These are phyloP conservation scores for Geodia barretti DNA, from an alignment of 37 sponge, comb jelly and placozoan species.

Conservation along the genomic window DNA sequence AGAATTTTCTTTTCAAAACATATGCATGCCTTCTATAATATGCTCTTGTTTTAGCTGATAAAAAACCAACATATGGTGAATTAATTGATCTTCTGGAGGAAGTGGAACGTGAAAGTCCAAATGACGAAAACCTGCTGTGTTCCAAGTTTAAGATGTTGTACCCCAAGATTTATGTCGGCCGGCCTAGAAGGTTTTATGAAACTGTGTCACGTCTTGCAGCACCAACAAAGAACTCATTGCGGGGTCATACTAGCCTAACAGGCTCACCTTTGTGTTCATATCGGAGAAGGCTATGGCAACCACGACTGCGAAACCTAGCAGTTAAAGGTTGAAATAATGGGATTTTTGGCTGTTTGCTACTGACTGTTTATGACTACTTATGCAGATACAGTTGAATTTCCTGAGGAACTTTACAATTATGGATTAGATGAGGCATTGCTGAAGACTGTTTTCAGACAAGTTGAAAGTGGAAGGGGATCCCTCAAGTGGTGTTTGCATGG, in stretches of 20 bases:
- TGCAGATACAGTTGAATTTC: neutral
- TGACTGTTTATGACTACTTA: neutral
- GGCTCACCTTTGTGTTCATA: conserved; percentile 48
- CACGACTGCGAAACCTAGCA: neutral
- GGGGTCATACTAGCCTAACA: conserved; percentile 11
- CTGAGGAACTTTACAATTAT: conserved; percentile 11
- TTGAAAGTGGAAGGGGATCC: neutral
- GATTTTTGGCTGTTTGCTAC: neutral
- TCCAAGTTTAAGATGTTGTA: neutral
- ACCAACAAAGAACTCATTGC: conserved; percentile 33
- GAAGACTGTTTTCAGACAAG: conserved; percentile 3
- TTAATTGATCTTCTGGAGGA: neutral
- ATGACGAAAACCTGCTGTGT: neutral
- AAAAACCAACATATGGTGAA: neutral
- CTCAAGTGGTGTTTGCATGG: conserved; percentile 3
- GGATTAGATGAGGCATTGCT: conserved; percentile 14
- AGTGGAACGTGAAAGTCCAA: neutral
- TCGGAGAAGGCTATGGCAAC: conserved; percentile 23
- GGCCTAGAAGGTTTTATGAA: conserved; percentile 6
- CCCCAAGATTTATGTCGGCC: neutral
- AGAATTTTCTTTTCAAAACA: too few relatives aligned
- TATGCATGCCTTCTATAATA: neutral
- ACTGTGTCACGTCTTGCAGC: conserved; percentile 23
- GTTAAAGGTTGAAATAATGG: neutral
- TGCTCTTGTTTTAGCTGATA: neutral